A percentile compares a stretch with the other conserved stretches of the same genome.
These are phyloP conservation scores for Antheraea assamensis DNA, from an alignment of 2,888 invertebrate genomes.

Conservation along the genomic window DNA sequence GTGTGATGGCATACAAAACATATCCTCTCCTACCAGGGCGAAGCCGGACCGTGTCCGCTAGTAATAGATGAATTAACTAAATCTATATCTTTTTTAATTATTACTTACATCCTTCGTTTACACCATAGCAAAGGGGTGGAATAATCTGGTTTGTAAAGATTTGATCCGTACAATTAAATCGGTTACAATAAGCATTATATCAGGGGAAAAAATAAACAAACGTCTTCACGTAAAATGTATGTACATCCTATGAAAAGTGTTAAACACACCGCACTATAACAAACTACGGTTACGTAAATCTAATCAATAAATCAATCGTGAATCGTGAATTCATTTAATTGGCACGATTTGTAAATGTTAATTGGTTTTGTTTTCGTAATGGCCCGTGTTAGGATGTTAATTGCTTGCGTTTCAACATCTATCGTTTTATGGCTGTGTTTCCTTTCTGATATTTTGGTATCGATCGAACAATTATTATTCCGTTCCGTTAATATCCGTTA, in stretches of 20 bases:
- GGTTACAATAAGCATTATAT: neutral
- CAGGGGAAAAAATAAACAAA: neutral
- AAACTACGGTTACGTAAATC: neutral
- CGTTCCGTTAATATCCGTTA: no score
- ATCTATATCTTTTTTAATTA: neutral
- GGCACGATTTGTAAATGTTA: constrained; percentile 5
- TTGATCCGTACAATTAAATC: neutral
- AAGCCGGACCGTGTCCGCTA: no score
- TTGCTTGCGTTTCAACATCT: neutral
- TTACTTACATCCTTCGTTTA: neutral
- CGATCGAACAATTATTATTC: neutral
- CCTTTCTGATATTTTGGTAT: neutral
- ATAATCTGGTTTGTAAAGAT: neutral
- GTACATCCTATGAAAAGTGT: neutral
- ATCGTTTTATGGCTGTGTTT: neutral
- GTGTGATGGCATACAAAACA: no score
- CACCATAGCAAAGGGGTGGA: neutral
- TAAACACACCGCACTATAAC: neutral
- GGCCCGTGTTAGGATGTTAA: neutral
- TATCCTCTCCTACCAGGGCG: no score
- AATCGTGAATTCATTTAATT: constrained; percentile 7
- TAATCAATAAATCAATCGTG: constrained; percentile 2
- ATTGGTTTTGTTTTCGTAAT: constrained; percentile 8
- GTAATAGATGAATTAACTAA: no score
- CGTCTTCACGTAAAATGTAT: neutral